phyloP scores from a whole-genome alignment of 2,888 invertebrate species.

The Caenorhabditis panamensis region DNA sequence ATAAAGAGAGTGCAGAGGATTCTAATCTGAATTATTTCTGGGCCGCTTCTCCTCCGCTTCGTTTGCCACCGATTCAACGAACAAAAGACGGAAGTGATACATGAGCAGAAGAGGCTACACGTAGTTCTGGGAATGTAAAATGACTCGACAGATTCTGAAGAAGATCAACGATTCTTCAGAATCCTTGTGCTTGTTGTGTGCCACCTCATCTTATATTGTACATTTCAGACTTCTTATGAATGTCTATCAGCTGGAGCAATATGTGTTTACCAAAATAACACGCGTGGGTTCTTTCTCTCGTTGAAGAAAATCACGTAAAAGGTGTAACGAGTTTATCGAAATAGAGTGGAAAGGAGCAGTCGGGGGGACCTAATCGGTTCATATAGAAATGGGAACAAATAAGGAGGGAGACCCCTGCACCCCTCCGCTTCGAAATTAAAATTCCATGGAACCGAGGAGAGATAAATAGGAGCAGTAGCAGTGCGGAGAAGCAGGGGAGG shows the following conservation, averaged over 20 bases:
- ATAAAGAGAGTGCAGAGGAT: not conserved
- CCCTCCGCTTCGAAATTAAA: conserved; percentile 27
- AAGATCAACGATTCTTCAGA: not conserved
- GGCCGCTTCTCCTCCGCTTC: not conserved
- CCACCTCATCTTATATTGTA: too few relatives aligned
- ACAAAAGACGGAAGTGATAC: conserved; percentile 2
- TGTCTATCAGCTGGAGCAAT: too few relatives aligned
- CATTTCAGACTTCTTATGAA: too few relatives aligned
- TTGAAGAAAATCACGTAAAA: not conserved
- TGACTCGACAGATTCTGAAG: too few relatives aligned
- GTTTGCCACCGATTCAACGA: conserved; percentile 10
- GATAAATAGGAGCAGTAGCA: conserved; percentile 17
- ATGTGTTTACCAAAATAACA: too few relatives aligned
- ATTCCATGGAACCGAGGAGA: conserved; percentile 18
- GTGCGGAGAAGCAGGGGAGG: conserved; percentile 17
- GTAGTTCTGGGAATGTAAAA: too few relatives aligned
- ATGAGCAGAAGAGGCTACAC: not conserved
- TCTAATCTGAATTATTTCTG: conserved; percentile 5
- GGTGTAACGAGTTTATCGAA: conserved; percentile 16
- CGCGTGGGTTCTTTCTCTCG: too few relatives aligned
- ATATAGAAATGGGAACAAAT: conserved; percentile 12
- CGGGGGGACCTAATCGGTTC: not conserved
- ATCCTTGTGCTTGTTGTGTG: not conserved
- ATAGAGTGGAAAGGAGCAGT: not conserved
- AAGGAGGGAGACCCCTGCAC: not conserved